Percentiles rank a stretch among this genome's conserved stretches.
phyloP scores from a whole-genome alignment of 2,888 invertebrate species.

The Trissolcus japonicus region DNA sequence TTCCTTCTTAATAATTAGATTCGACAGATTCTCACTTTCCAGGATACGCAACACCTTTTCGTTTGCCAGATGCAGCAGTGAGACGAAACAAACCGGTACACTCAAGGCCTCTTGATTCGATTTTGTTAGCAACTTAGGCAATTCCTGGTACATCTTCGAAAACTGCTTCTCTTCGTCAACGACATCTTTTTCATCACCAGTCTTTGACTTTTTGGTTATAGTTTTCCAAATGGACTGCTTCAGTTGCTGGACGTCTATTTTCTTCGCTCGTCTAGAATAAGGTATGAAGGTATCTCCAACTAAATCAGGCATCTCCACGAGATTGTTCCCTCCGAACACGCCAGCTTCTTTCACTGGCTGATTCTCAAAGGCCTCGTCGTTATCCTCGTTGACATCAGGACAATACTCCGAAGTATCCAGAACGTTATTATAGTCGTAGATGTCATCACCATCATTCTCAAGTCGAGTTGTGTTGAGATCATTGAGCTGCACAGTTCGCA shows the following conservation, averaged over 20 bases:
- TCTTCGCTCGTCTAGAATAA: conserved; percentile 89
- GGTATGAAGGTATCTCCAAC: conserved; percentile 83
- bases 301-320: conserved; percentile 83
- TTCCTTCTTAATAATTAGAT: conserved; percentile 60
- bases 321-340: conserved; percentile 77
- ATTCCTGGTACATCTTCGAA: conserved; percentile 78
- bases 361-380: conserved; percentile 48
- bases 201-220: conserved; percentile 72
- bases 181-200: conserved; percentile 58
- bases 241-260: conserved; percentile 89
- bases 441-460: conserved; percentile 68
- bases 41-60: conserved; percentile 80
- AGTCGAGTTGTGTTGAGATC: conserved; percentile 49
- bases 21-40: conserved; percentile 59
- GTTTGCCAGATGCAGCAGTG: conserved; percentile 89
- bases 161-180: conserved; percentile 62
- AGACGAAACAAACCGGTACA: conserved; percentile 86
- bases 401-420: conserved; percentile 78
- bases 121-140: conserved; percentile 79
- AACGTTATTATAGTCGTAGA: conserved; percentile 79
- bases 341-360: conserved; percentile 60
- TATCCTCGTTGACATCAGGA: conserved; percentile 69
- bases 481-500: conserved; percentile 6
- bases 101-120: conserved; percentile 85
- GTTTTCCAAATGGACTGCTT: conserved; percentile 85